Conservation (phyloP, 1,140 invertebrate genomes). For the Proctacanthus coquilletti region DNA sequence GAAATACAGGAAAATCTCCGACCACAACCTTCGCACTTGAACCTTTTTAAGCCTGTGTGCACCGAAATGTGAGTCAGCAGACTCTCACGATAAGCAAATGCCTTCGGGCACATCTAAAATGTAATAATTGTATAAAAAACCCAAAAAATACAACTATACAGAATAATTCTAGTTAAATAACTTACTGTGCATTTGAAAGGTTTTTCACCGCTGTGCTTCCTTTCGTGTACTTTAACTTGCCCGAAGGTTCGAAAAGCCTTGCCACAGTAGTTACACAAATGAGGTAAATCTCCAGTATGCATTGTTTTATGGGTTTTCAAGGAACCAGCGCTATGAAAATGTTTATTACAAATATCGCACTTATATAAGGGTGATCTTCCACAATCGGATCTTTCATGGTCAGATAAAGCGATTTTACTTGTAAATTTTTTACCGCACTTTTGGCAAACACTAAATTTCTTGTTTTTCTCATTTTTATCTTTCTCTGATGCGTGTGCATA, state of each 20-base stretch:
- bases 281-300: conserved; percentile 25
- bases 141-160: conserved; percentile 1
- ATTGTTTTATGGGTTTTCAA: conserved; percentile 29
- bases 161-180: neutral
- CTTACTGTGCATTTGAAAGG: conserved; percentile 44
- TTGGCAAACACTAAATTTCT: conserved; percentile 30
- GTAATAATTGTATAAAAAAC: conserved; percentile 1
- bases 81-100: conserved; percentile 35
- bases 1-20: conserved; percentile 34
- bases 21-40: conserved; percentile 31
- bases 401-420: conserved; percentile 24
- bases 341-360: conserved; percentile 28
- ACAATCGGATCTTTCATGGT: conserved; percentile 30
- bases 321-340: conserved; percentile 28
- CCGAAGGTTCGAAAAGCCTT: conserved; percentile 31
- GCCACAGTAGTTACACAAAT: conserved; percentile 29
- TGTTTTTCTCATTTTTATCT: conserved; percentile 17
- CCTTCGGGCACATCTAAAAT: conserved; percentile 33
- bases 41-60: conserved; percentile 37
- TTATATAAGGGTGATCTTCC: conserved; percentile 21
- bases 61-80: conserved; percentile 33
- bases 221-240: conserved; percentile 57
- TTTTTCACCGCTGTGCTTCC: conserved; percentile 47
- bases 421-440: conserved; percentile 31
- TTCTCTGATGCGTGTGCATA: conserved; percentile 12